Evolutionary conservation across 2,888 invertebrate genomes (phyloP), one percentile per base, ranked within the genome.

Genomic region (Myopa testacea): DNA sequence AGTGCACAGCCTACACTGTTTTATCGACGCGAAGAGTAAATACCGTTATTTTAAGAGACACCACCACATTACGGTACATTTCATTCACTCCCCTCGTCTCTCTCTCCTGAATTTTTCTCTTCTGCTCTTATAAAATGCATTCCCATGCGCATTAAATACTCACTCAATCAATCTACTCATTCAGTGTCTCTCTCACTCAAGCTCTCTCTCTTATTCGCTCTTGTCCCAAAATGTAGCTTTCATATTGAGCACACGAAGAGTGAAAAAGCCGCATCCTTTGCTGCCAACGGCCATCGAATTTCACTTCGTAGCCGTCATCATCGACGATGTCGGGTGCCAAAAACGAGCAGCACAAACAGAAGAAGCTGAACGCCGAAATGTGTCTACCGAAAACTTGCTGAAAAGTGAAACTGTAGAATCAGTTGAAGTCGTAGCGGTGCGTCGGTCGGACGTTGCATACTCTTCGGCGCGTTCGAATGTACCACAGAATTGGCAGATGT

Each of bases 341-440:
- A 55, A 55, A 77, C 76, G 71, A 77, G 67, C 67, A 72, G 71
- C 38, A 67, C 7, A 67, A 63, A 26, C 75, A 78, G 68, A 73
- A 78, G 69, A 78, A 70, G 75, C 69, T 74, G 63, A 62, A 79
- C 79, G 71, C 78, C 72, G 69, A 77, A 76, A 78, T 68, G 65
- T 74, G 60, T 45, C 72, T 76, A 78, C 76, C 19, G 40, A 67
- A 79, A 79, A 78, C 76, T 79, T 78, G 77, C 81, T 79, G 80
- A 81, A 85, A 84, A 84, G 83, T 84, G 84, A 85, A 65, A 82
- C 83, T 84, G 80, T 80, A 80, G 82, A 84, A 82, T 84, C 84
- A 85, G 84, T 85, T 83, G 81, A 83, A 83, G 78, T 83, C 83
- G 84, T 83, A 81, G 81, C 83, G 82, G 81, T 82, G 78, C 82